Base-by-base conservation (phyloP, 2,797 vertebrate genomes). In the Aphelocoma californica region DNA sequence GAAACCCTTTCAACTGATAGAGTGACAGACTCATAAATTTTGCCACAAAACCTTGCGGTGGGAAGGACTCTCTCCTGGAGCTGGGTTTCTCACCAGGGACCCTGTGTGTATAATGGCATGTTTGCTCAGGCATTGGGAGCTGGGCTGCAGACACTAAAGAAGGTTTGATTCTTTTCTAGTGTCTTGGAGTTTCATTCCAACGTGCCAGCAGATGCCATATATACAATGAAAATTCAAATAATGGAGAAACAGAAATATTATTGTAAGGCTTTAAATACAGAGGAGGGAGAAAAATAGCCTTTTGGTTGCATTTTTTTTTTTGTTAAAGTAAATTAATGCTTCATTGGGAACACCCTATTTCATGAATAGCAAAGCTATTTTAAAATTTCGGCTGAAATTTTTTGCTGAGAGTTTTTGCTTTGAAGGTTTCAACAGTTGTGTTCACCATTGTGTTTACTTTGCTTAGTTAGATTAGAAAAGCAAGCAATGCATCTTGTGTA, bases 1-100 rank as follows among this genome's bases (percentile, higher is more conserved):
- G 95, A 96, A 97, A 93, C 64, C 26, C 56, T 96, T 96, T 97
- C 83, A 95, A 89, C 56, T 77, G 82, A 65, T 61, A 92, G 81
- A 93, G 71, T 96, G 93, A 93, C 96, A 95, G 86, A 51, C 75
- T 86, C 86, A 77, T 96, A 97, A 96, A 97, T 96, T 97, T 95
- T 58, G 15, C n/a, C 71, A 93, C 82, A 95, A 96, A 95, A 94
- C 78, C 36, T 70, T 95, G 90, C 79, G 75, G 73, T 81, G 77
- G 64, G 79, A 96, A 91, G 85, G 69, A 66, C 48, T 90, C 29
- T 89, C 60, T 88, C 66, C 80, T 77, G 79, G 73, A 93, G 90
- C 80, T 2, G 28, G 34, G 77, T 62, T 96, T 95, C 86, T 90
- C 94, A 86, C 81, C 80, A 94, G 88, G 93, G 91, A 93, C 88